Percentiles rank a stretch among this genome's conserved stretches.
phyloP scores from a whole-genome alignment of 2,888 invertebrate species.

The Aproaerema taeniolella region DNA sequence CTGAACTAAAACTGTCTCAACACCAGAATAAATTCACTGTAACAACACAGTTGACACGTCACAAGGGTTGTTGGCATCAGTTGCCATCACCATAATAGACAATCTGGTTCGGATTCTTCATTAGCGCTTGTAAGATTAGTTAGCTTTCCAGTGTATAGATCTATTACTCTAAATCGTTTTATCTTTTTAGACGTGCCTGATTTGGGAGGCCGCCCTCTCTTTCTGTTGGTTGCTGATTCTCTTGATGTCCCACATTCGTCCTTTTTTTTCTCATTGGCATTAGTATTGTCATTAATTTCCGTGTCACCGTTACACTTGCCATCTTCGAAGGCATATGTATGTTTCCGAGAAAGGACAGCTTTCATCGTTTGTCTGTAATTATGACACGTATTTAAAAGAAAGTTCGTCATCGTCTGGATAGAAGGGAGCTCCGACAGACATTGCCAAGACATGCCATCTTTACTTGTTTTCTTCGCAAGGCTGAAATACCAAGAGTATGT shows the following conservation, averaged over 20 bases:
- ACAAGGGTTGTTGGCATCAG: no score
- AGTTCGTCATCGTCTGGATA: slow-evolving; percentile 1
- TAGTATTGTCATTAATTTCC: background rate
- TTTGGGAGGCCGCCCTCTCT: slow-evolving; percentile 25
- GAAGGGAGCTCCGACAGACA: background rate
- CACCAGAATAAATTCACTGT: no score
- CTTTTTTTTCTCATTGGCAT: background rate
- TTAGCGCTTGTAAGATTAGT: no score
- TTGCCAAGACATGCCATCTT: slow-evolving; percentile 2
- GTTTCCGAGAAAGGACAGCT: slow-evolving; percentile 22
- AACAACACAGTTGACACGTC: no score
- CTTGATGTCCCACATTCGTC: background rate
- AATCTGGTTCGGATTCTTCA: no score
- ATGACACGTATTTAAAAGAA: slow-evolving; percentile 3
- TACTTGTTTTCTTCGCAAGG: background rate
- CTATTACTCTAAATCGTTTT: slow-evolving; percentile 18
- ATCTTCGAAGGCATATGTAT: background rate
- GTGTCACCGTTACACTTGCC: background rate
- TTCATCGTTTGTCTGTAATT: slow-evolving; percentile 45
- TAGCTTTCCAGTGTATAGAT: slow-evolving; percentile 34
- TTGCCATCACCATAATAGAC: no score
- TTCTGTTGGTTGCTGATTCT: slow-evolving; percentile 13
- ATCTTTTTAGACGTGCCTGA: slow-evolving; percentile 26
- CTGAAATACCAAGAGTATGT: background rate
- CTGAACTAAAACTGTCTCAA: no score